A percentile compares a stretch with the other conserved stretches of the same genome.
Evolutionary conservation across 2,888 invertebrate species (phyloP).

Genomic region (Rutpela maculata): DNA sequence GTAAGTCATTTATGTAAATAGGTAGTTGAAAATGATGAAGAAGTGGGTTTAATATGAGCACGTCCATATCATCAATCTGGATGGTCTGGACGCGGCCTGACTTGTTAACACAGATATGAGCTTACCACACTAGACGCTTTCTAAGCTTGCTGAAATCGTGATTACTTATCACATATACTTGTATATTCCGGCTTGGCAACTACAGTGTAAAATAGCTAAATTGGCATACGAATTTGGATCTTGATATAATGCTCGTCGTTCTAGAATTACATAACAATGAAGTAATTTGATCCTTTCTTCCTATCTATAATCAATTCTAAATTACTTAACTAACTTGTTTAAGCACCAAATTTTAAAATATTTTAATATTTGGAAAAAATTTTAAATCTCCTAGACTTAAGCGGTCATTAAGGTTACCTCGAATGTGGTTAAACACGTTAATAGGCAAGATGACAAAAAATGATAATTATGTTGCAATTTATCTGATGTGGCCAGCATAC

Average conservation of each 20-base stretch:
- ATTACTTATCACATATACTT: conserved; percentile 40
- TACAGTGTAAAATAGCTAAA: conserved; percentile 32
- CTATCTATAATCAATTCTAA: too few species aligned
- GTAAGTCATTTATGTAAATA: conserved; percentile 54
- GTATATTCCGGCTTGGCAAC: conserved; percentile 21
- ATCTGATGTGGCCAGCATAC: too few species aligned
- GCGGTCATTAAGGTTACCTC: too few species aligned
- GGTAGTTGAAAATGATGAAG: conserved; percentile 51
- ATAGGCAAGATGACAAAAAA: too few species aligned
- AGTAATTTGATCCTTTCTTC: neutral
- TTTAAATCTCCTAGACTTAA: too few species aligned
- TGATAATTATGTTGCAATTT: too few species aligned
- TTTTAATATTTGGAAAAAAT: too few species aligned
- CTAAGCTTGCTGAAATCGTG: conserved; percentile 48
- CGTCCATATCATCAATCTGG: conserved; percentile 59
- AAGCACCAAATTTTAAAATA: too few species aligned
- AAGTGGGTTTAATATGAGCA: conserved; percentile 55
- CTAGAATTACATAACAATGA: neutral
- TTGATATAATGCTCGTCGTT: conserved; percentile 1
- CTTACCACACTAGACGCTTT: conserved; percentile 47
- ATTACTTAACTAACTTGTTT: too few species aligned
- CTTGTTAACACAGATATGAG: conserved; percentile 56
- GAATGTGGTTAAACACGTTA: too few species aligned
- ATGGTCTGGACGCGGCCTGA: conserved; percentile 53
- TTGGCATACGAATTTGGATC: conserved; percentile 16